Conservation (phyloP, 2,888 invertebrate genomes). For the Chaitophorus viminalis region DNA sequence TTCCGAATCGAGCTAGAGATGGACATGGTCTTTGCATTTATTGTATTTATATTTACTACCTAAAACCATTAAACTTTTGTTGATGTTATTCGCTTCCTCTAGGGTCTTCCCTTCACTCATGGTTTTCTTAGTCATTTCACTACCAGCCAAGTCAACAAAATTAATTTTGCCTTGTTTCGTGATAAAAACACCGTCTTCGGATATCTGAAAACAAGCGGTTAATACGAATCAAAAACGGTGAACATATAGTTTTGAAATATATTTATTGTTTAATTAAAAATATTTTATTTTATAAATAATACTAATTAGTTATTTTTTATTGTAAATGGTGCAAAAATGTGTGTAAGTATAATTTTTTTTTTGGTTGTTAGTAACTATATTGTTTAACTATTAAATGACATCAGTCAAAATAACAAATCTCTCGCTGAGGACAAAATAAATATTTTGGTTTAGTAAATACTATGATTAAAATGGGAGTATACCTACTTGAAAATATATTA, state of each 20-base stretch:
- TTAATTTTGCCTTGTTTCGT: slow-evolving; percentile 94
- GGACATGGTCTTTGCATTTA: not conserved
- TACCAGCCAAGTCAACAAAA: slow-evolving; percentile 96
- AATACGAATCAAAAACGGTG: not conserved
- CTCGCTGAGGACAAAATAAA: no score
- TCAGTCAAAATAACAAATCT: no score
- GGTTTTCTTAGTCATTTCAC: slow-evolving; percentile 94
- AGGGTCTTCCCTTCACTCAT: slow-evolving; percentile 87
- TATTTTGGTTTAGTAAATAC: no score
- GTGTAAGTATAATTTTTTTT: no score
- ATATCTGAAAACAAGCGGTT: slow-evolving; percentile 2
- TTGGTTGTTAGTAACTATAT: no score
- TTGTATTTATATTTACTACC: slow-evolving; percentile 71
- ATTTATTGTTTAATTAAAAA: no score
- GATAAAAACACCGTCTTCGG: slow-evolving; percentile 83
- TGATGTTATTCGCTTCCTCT: slow-evolving; percentile 95
- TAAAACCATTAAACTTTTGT: slow-evolving; percentile 92
- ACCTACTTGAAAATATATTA: no score
- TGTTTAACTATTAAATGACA: no score
- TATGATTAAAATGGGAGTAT: no score
- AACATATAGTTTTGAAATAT: not conserved
- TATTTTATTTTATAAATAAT: no score
- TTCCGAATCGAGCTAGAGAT: not conserved
- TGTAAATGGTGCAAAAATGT: no score
- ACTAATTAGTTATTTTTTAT: no score